phyloP scores from a whole-genome alignment of 2,888 invertebrate genomes.

The Eledone cirrhosa region DNA sequence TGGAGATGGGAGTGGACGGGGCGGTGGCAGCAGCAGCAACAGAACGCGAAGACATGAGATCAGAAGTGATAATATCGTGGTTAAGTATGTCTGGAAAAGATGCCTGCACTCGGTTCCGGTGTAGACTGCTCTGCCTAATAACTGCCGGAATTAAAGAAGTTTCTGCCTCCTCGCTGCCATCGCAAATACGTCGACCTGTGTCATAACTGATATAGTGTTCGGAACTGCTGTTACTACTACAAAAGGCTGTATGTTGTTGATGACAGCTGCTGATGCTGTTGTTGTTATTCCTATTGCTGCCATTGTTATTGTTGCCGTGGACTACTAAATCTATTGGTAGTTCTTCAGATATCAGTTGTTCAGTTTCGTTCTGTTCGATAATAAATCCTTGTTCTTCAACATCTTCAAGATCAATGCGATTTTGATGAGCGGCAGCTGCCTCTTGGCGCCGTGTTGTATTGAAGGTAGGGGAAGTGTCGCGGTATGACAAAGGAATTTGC shows the following conservation, averaged over 20 bases:
- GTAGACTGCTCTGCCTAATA: neutral
- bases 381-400: neutral
- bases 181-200: neutral
- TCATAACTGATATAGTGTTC: neutral
- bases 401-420: neutral
- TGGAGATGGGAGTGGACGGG: too few species aligned
- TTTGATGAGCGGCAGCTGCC: neutral
- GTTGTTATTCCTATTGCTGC: too few species aligned
- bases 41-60: neutral
- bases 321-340: too few species aligned
- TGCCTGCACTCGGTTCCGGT: neutral
- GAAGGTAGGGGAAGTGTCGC: constrained; percentile 4
- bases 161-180: constrained; percentile 3
- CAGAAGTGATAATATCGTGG: neutral
- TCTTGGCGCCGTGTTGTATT: neutral
- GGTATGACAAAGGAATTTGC: constrained; percentile 39
- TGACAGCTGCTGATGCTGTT: too few species aligned
- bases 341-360: constrained; percentile 17
- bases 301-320: too few species aligned
- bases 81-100: neutral
- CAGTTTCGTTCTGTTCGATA: neutral
- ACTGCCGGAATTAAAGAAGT: constrained; percentile 12
- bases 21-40: neutral
- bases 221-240: neutral
- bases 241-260: too few species aligned